phyloP scores from a whole-genome alignment of 1,140 invertebrate species.

The Drosophila kepulauana region DNA sequence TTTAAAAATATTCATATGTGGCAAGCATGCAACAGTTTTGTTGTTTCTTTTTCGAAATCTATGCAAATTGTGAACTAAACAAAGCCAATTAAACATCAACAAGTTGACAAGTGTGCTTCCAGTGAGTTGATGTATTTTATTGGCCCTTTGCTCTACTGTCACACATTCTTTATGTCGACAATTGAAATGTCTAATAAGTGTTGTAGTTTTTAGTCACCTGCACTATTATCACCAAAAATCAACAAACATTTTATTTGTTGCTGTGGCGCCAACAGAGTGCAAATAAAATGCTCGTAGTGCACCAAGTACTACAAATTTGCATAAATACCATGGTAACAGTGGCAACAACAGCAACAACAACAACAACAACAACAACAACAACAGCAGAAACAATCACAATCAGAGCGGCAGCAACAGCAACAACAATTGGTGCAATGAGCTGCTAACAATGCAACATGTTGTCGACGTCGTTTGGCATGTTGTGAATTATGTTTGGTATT shows the following conservation, averaged over 20 bases:
- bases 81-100: conserved; percentile 30
- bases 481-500: conserved; percentile 80
- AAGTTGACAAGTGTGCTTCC: conserved; percentile 16
- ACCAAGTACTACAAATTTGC: conserved; percentile 74
- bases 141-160: not conserved
- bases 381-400: conserved; percentile 19
- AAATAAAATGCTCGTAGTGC: conserved; percentile 69
- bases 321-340: conserved; percentile 71
- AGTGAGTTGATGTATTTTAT: conserved; percentile 1
- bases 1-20: conserved; percentile 6
- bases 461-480: conserved; percentile 78
- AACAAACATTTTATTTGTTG: conserved; percentile 29
- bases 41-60: not conserved
- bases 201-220: conserved; percentile 17
- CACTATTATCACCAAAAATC: not conserved
- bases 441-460: conserved; percentile 82
- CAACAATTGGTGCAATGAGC: conserved; percentile 76
- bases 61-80: conserved; percentile 24
- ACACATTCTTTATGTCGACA: not conserved
- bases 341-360: conserved; percentile 37
- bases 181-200: conserved; percentile 33
- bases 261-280: conserved; percentile 54
- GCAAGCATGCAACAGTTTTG: not conserved
- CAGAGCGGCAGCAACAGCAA: conserved; percentile 42
- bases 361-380: conserved; percentile 30